A percentile compares a stretch with the other conserved stretches of the same genome.
Conservation (phyloP, 1,140 invertebrate species). For the Lanistes nyassanus region DNA sequence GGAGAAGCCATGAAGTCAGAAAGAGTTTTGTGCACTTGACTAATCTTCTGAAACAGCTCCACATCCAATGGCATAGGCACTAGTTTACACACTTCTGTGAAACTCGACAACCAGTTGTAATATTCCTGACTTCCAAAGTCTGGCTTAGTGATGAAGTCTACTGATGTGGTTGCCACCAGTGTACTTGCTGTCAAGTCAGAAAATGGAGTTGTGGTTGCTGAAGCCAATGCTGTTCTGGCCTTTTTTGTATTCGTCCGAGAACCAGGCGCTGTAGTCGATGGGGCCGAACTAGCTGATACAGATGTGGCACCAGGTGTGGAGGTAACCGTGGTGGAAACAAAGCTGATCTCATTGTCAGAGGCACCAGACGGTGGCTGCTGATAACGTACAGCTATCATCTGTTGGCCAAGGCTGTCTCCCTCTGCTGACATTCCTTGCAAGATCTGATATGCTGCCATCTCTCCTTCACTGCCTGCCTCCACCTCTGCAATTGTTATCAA, state of each 20-base stretch:
- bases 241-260: too few species aligned
- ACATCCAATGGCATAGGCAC: conserved; percentile 57
- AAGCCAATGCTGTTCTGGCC: too few species aligned
- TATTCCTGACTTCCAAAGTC: conserved; percentile 62
- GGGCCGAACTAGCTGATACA: too few species aligned
- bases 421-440: conserved; percentile 36
- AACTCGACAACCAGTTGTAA: conserved; percentile 62
- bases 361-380: conserved; percentile 10
- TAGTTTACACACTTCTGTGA: conserved; percentile 58
- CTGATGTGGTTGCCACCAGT: background rate
- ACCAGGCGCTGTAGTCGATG: too few species aligned
- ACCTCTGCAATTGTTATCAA: conserved; percentile 32
- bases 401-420: conserved; percentile 29
- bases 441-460: conserved; percentile 42
- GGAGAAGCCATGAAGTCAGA: conserved; percentile 62
- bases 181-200: background rate
- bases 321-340: background rate
- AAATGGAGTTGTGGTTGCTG: background rate
- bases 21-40: conserved; percentile 61
- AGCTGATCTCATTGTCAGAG: background rate
- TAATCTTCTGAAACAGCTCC: conserved; percentile 61
- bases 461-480: conserved; percentile 25
- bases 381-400: conserved; percentile 46
- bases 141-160: conserved; percentile 53
- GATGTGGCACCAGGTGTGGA: background rate